Evolutionary conservation across 1,140 invertebrate species (phyloP), one percentile per base, ranked within the genome.

Genomic region (Euborellia annulipes): DNA sequence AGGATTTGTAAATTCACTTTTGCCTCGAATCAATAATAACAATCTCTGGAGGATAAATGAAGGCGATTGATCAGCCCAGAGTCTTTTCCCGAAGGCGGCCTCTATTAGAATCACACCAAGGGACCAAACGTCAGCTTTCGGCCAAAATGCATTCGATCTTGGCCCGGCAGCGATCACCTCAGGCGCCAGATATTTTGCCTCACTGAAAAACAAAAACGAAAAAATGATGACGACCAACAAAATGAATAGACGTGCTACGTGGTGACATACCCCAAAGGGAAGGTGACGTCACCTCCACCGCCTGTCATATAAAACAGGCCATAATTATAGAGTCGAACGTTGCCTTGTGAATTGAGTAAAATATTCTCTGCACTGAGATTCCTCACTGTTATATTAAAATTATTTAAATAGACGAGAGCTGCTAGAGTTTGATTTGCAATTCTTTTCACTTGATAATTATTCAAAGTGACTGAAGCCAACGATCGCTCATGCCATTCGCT

Each of bases 271-370:
- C 88, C 86, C 55, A 95, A 79, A 41, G 91, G 91, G 74, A 96
- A 96, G 11, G 82, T 76, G 6, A 96, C 87, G 62, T 83, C 76
- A 53, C 73, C 74, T 38, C 86, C 88, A 58, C 67, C 66, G 55
- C 82, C 78, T 17, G 90, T 94, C 79, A 95, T 92, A 58, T 87
- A 79, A 67, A 84, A 90, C 42, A 94, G 62, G 8, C 91, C 93
- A 72, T 87, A 95, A 64, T 93, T 91, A 54, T 86, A 88, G 21
- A 97, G 58, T 60, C 94, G 90, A 0, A 89, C 76, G 56, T 76
- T 69, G 27, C 74, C 73, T 54, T 73, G 63, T 32, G 66, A 67
- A 59, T 84, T 78, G 13, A 93, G 60, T 8, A 92, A 65, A 53
- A 97, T 83, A 65, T 90, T 91, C 49, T 86, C 79, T 45, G 82